A percentile compares a stretch with the other conserved stretches of the same genome.
Evolutionary conservation across 2,888 invertebrate genomes (phyloP).

Genomic region (Bimastos eiseni): DNA sequence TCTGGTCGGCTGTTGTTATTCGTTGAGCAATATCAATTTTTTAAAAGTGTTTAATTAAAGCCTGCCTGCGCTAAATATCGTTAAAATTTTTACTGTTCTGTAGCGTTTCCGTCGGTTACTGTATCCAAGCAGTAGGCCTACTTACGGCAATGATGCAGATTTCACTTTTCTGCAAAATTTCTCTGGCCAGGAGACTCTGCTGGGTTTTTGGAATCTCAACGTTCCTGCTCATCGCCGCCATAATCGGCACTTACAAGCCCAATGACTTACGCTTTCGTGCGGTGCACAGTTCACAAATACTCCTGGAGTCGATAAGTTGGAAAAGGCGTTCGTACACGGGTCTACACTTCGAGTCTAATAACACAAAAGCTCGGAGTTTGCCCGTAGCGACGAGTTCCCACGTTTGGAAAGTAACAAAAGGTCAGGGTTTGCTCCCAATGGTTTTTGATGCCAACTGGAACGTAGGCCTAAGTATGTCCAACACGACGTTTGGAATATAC

Average conservation of each 20-base stretch:
- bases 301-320: not conserved
- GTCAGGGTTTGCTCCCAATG: not conserved
- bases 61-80: not conserved
- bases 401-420: not conserved
- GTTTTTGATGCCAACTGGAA: not conserved
- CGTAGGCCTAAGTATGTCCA: not conserved
- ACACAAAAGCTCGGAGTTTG: not conserved
- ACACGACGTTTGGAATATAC: conserved; percentile 13
- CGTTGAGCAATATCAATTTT: no score
- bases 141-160: not conserved
- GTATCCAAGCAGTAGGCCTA: no score
- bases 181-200: not conserved
- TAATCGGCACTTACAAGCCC: not conserved
- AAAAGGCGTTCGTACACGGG: not conserved
- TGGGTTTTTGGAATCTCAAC: not conserved
- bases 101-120: not conserved
- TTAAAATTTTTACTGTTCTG: not conserved
- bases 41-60: no score
- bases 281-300: not conserved
- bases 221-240: not conserved
- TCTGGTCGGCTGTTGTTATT: no score
- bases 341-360: not conserved
- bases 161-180: not conserved
- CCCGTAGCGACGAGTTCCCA: not conserved
- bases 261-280: not conserved